Conservation (phyloP, 2,888 invertebrate species). For the Lepidocyrtoides sp. region DNA sequence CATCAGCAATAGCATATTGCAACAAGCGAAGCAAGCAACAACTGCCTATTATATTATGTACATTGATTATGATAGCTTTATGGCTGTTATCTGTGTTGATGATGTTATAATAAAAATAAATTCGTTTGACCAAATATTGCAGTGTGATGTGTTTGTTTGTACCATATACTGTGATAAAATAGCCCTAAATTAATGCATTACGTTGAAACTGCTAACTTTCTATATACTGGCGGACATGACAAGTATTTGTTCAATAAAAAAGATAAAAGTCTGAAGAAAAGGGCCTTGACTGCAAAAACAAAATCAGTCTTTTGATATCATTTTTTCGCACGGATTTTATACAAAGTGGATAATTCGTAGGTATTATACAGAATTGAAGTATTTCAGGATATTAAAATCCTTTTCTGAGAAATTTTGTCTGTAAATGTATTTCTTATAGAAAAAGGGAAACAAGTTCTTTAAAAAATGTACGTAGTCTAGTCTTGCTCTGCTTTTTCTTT, state of each 20-base stretch:
- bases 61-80: neutral
- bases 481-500: no score
- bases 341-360: no score
- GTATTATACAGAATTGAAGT: neutral
- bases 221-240: neutral
- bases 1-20: neutral
- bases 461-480: no score
- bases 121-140: constrained; percentile 5
- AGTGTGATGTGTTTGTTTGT: neutral
- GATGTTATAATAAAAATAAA: neutral
- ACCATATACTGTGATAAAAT: neutral
- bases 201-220: neutral
- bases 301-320: neutral
- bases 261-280: neutral
- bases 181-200: neutral
- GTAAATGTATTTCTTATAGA: no score
- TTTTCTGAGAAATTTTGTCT: no score
- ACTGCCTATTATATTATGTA: neutral
- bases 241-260: neutral
- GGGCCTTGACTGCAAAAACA: constrained; percentile 26
- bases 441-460: no score
- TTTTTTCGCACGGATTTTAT: constrained; percentile 19
- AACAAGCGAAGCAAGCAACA: neutral
- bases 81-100: constrained; percentile 14
- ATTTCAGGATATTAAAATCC: no score